Base-by-base conservation (phyloP, 2,888 invertebrate species). In the Bhutanitis thaidina region DNA sequence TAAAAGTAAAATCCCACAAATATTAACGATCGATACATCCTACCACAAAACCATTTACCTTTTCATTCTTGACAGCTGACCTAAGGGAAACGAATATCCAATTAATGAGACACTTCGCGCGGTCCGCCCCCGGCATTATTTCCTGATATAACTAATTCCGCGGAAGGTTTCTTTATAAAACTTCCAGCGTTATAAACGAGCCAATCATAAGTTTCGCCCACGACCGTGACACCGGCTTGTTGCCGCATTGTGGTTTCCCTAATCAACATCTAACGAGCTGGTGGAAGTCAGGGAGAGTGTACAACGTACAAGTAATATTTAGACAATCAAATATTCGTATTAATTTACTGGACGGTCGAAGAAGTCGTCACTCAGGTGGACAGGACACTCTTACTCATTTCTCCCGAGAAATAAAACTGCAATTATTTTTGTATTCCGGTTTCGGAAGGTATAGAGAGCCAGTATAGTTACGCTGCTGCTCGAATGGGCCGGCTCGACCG, bases 211-310 rank as follows among this genome's bases (percentile, higher is more conserved):
- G 67, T 80, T 76, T 60, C 55, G 60, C 57, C 54, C 3, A 29
- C 12, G 37, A 12, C 45, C 2, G 30, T 16, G 37, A 12, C 45
- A 30, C 29, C 15, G 45, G 7, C 37, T 45, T 29, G 29, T 69
- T 71, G 71, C 77, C 71, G 67, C 67, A 71, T 70, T 77, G 75
- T 71, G 73, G 71, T 57, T 63, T 63, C 67, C 71, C 71, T 77
- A 79, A 80, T 80, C 77, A 78, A 76, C 64, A 74, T 74, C 69
- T 77, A 78, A 81, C 74, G 74, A 80, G 73, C 65, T 68, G 64
- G 64, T 65, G 37, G 20, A n/a, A 4, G 10, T 34, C 12, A 43
- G 12, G 32, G 7, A 8, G 43, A 7, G 12, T 43, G n/a, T 12
- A 43, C 29, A n/a, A 29, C 15, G 5, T 7, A 20, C 20, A 20